phyloP scores from a whole-genome alignment of 2,113 vertebrate species.

The Ovis aries region DNA sequence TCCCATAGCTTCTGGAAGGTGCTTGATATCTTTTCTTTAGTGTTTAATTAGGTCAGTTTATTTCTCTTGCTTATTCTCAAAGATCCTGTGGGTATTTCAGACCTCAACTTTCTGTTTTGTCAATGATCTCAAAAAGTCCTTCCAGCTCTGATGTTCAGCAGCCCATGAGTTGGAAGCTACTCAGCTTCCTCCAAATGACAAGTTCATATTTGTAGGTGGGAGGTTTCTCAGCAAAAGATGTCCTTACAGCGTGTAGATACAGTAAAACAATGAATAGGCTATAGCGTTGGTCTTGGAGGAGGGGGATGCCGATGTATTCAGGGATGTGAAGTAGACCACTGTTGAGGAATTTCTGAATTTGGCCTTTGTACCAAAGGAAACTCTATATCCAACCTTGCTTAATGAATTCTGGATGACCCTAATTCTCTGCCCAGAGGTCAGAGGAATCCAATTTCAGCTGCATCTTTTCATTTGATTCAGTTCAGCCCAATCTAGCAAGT shows the following conservation, averaged over 20 bases:
- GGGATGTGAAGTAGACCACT: background rate
- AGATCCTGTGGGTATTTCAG: background rate
- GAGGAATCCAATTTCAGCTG: background rate
- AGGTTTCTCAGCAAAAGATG: background rate
- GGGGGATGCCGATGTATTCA: fast-evolving
- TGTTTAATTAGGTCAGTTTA: too few relatives aligned
- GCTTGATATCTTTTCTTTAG: background rate
- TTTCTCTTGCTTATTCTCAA: background rate
- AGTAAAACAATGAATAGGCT: background rate
- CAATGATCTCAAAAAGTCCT: background rate
- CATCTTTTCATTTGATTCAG: background rate
- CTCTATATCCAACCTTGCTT: background rate
- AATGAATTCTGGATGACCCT: background rate
- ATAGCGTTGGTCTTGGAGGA: background rate
- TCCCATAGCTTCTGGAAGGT: background rate
- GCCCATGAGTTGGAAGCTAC: background rate
- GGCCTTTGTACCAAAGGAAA: background rate
- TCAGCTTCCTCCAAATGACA: background rate
- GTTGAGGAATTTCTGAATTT: background rate
- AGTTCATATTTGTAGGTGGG: background rate
- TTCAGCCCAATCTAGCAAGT: background rate
- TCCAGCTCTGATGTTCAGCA: background rate
- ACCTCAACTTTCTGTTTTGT: background rate
- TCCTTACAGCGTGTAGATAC: background rate
- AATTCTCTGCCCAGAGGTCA: fast-evolving